These are phyloP conservation scores for Neosilurus mollespiculum DNA, from an alignment of 2,797 vertebrate genomes.

Conservation along the genomic window DNA sequence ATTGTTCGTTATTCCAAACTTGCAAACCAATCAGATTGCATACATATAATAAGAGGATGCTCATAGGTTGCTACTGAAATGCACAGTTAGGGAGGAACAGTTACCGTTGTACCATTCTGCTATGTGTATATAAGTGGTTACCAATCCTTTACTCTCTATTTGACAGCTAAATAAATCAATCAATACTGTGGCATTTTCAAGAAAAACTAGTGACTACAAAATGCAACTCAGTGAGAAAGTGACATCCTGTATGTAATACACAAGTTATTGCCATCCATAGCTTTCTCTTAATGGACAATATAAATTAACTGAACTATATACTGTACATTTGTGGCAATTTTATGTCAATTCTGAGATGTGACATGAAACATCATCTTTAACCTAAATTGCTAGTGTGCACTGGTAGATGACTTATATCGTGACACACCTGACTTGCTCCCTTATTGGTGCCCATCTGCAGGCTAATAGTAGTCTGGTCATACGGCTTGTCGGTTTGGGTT, in stretches of 20 bases:
- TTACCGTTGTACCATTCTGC: neutral
- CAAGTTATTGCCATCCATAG: neutral
- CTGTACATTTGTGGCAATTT: neutral
- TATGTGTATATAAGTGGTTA: neutral
- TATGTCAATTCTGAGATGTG: too few relatives aligned
- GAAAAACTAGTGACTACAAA: neutral
- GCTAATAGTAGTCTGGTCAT: conserved; percentile 86
- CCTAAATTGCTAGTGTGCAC: neutral
- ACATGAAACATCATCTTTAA: neutral
- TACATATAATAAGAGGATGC: neutral
- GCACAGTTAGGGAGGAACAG: neutral
- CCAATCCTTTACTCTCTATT: neutral
- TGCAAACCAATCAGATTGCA: too few relatives aligned
- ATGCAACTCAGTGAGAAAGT: neutral
- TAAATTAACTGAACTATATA: neutral
- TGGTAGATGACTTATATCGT: neutral
- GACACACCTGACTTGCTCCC: conserved; percentile 82
- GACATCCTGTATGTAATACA: neutral
- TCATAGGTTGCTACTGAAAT: neutral
- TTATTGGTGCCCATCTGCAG: conserved; percentile 90
- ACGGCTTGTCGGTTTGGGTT: conserved; percentile 85
- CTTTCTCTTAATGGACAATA: neutral
- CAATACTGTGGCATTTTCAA: neutral
- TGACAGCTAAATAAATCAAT: neutral
- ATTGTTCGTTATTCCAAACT: too few relatives aligned